Conservation (phyloP, 2,888 invertebrate species). For the Toxonevra muliebris region DNA sequence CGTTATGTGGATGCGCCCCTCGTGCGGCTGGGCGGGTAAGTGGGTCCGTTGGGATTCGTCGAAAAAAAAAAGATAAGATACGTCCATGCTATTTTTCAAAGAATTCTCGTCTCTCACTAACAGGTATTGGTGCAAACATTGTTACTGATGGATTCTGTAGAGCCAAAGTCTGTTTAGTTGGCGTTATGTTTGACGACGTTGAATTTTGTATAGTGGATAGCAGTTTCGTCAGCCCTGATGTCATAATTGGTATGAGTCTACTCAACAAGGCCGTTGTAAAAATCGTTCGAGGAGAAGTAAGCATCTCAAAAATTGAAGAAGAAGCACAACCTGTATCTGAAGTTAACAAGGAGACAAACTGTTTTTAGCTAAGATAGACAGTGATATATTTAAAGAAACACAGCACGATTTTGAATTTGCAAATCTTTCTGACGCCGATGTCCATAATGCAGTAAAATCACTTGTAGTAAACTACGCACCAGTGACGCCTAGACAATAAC, state of each 20-base stretch:
- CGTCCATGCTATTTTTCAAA: slow-evolving; percentile 12
- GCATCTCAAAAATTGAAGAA: neutral
- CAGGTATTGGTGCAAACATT: slow-evolving; percentile 11
- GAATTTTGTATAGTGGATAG: no score
- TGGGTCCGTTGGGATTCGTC: no score
- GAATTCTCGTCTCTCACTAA: slow-evolving; percentile 1
- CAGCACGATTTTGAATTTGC: neutral
- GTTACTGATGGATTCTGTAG: neutral
- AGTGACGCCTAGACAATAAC: neutral
- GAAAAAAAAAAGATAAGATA: no score
- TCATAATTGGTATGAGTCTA: slow-evolving; percentile 25
- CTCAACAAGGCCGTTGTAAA: neutral
- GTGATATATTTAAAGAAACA: neutral
- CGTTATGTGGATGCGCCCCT: no score
- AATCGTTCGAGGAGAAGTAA: neutral
- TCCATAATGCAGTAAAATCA: neutral
- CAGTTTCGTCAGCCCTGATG: neutral
- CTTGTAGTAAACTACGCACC: neutral
- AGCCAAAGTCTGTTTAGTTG: no score
- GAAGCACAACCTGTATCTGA: neutral
- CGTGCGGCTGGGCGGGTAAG: no score
- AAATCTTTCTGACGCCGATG: neutral
- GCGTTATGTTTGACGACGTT: no score
- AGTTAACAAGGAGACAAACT: neutral
- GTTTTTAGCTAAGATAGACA: slow-evolving; percentile 7